These are phyloP conservation scores for Saimiri boliviensis DNA, from an alignment of 2,113 vertebrate species.

Conservation along the genomic window DNA sequence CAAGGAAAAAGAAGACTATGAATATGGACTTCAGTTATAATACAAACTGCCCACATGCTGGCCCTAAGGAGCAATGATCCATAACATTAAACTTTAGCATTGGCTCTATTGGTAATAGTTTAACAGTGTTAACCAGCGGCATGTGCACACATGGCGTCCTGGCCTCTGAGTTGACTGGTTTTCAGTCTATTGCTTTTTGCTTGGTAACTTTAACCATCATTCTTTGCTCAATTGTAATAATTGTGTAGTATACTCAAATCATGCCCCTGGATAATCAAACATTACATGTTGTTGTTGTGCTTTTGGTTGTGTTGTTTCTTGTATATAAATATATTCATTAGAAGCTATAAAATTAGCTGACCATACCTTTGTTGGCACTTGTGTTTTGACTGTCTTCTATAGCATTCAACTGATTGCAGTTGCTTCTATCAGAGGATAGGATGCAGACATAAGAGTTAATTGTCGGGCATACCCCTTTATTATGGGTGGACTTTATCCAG, in stretches of 20 bases:
- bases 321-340: background rate
- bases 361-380: background rate
- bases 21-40: background rate
- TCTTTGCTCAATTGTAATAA: slow-evolving; percentile 34
- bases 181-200: slow-evolving; percentile 21
- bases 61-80: background rate
- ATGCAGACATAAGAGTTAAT: background rate
- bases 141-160: background rate
- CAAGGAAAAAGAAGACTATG: background rate
- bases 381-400: background rate
- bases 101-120: background rate
- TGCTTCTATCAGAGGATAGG: background rate
- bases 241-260: background rate
- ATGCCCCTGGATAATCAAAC: background rate
- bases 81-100: background rate
- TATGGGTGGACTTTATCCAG: background rate
- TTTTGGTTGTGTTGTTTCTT: background rate
- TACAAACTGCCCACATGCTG: background rate
- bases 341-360: slow-evolving; percentile 28
- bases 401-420: background rate
- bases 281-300: background rate
- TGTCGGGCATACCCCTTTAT: background rate
- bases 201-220: background rate
- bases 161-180: background rate
- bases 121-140: slow-evolving; percentile 2